Evolutionary conservation across 2,113 vertebrate species (phyloP).

Genomic region (Trichomycterus rosablanca): DNA sequence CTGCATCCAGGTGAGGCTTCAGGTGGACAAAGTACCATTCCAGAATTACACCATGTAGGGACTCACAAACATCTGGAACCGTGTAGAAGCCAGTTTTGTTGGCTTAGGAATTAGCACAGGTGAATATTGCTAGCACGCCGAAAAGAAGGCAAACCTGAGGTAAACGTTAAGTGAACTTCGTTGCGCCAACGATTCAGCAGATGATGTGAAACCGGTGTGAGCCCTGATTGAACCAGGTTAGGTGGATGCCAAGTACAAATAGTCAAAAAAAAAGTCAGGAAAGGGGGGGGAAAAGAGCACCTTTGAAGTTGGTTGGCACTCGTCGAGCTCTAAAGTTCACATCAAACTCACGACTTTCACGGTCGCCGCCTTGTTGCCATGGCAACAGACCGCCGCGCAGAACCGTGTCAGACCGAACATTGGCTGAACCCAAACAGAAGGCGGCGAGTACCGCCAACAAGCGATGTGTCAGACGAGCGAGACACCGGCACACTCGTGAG

Average conservation of each 20-base stretch:
- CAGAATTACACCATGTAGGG: no score
- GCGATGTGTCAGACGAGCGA: conserved; percentile 29
- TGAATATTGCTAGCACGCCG: conserved; percentile 8
- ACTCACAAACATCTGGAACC: no score
- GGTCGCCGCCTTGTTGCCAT: conserved; percentile 59
- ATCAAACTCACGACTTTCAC: conserved; percentile 38
- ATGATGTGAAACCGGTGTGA: no score
- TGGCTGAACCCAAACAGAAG: conserved; percentile 40
- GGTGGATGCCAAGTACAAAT: no score
- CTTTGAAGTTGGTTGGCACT: conserved; percentile 46
- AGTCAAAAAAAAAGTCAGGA: no score
- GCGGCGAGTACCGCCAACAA: conserved; percentile 31
- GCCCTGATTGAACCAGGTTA: no score
- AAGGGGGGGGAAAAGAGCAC: conserved; percentile 25
- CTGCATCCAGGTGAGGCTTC: no score
- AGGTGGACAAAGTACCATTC: no score
- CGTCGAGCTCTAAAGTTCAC: background rate
- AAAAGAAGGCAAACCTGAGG: no score
- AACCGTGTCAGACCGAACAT: conserved; percentile 51
- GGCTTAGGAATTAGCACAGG: background rate
- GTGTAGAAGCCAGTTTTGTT: no score
- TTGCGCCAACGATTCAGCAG: no score
- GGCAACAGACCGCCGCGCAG: conserved; percentile 64
- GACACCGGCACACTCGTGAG: background rate
- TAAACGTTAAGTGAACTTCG: no score